Evolutionary conservation across 2,888 invertebrate species (phyloP), one percentile per base, ranked within the genome.

Genomic region (Loripinus fragilis): DNA sequence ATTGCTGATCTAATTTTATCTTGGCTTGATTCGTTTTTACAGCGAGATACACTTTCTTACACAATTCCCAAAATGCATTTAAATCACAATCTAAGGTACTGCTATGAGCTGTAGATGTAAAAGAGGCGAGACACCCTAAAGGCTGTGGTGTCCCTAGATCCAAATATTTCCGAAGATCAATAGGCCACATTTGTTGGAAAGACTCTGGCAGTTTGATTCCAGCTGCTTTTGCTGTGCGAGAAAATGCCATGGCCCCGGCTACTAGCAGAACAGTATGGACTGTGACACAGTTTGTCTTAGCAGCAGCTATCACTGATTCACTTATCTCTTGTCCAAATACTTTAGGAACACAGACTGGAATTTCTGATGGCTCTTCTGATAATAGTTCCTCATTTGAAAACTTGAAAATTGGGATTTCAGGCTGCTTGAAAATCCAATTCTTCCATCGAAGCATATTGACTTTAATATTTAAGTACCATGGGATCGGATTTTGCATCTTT

Each of bases 121-220:
- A 12, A 50, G n/a, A 7, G 8, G 50, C 50, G n/a, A 15, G 50
- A 7, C 10, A n/a, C 23, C 50, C 50, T 23, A 50, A 50, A 23
- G 50, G 50, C 20, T 50, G 50, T 12, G 50, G 50, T 50, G 50
- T 50, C n/a, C n/a, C 5, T 12, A 17, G n/a, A 50, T 50, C 50
- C 10, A 50, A n/a, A 20, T 17, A 50, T n/a, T 50, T 50, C 50
- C 50, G 17, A 5, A 50, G 17, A 50, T 50, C 50, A 50, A 50
- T 20, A 12, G 50, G 50, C 50, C 50, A 50, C n/a, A 50, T 5
- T 50, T 50, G 50, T n/a, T 50, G 50, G 50, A 50, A 50, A n/a
- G 50, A 12, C n/a, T n/a, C 23, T n/a, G 50, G 50, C 50, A 50
- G 20, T 50, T 15, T n/a, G 5, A 50, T 20, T 15, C 50, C 23